These are phyloP conservation scores for Pantherophis guttatus DNA, from an alignment of 2,113 vertebrate genomes.

Conservation along the genomic window DNA sequence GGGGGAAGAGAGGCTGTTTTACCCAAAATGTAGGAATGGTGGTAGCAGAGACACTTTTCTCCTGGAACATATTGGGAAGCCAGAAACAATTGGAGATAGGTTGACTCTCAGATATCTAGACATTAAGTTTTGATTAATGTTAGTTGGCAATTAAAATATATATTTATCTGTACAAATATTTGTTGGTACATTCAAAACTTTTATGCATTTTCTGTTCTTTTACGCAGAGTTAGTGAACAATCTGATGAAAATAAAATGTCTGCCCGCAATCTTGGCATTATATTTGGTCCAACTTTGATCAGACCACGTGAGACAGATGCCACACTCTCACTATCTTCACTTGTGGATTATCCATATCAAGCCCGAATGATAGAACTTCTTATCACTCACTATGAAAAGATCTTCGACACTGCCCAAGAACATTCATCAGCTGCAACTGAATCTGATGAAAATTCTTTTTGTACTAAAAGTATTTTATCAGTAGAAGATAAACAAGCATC, in stretches of 20 bases:
- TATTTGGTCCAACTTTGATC: slow-evolving; percentile 95
- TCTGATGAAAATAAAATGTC: slow-evolving; percentile 98
- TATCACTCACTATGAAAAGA: slow-evolving; percentile 85
- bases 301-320: slow-evolving; percentile 88
- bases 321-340: slow-evolving; percentile 88
- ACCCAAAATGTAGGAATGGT: background rate
- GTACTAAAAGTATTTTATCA: slow-evolving; percentile 58
- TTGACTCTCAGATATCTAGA: background rate
- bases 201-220: background rate
- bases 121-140: background rate
- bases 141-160: background rate
- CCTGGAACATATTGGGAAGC: background rate
- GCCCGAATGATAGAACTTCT: slow-evolving; percentile 91
- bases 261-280: slow-evolving; percentile 93
- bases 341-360: slow-evolving; percentile 95
- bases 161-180: background rate
- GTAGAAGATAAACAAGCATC: slow-evolving; percentile 77
- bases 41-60: background rate
- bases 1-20: background rate
- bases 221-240: slow-evolving; percentile 82
- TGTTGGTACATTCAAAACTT: slow-evolving; percentile 8
- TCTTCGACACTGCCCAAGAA: slow-evolving; percentile 86
- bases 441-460: slow-evolving; percentile 54
- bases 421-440: slow-evolving; percentile 63
- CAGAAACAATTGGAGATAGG: background rate